Evolutionary conservation across 1,140 invertebrate genomes (phyloP).

Genomic region (Diachasma alloeum): DNA sequence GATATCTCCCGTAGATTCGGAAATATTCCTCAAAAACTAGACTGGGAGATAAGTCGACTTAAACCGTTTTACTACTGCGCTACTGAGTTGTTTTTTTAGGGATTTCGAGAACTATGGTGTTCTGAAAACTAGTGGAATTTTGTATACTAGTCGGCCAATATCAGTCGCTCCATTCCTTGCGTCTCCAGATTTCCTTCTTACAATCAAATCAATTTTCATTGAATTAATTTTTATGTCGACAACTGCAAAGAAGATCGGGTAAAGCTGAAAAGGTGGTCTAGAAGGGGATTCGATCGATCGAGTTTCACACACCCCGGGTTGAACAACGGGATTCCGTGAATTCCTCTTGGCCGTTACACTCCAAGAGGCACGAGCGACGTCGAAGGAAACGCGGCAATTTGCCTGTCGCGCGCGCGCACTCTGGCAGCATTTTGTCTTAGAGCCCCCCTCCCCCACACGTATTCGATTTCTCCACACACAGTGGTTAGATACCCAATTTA

Average conservation of each 20-base stretch:
- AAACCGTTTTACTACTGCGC: no score
- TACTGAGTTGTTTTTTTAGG: no score
- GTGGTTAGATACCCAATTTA: not conserved
- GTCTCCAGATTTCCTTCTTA: no score
- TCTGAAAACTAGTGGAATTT: no score
- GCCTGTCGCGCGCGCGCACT: constrained; percentile 45
- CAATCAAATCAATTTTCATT: not conserved
- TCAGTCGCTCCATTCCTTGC: no score
- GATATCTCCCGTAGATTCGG: no score
- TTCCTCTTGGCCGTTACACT: constrained; percentile 45
- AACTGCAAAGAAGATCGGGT: not conserved
- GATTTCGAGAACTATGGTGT: no score
- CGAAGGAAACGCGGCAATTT: constrained; percentile 59
- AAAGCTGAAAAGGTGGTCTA: not conserved
- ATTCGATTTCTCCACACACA: not conserved
- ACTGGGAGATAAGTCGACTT: no score
- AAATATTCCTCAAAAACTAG: no score
- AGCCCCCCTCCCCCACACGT: not conserved
- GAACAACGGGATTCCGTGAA: constrained; percentile 28
- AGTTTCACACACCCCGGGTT: constrained; percentile 12
- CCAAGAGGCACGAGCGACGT: constrained; percentile 47
- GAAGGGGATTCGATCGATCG: constrained; percentile 8
- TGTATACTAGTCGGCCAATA: no score
- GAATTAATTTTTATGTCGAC: not conserved
- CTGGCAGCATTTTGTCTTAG: constrained; percentile 1